Conservation (phyloP, 2,888 invertebrate genomes). For the Zygogramma bicolorata region DNA sequence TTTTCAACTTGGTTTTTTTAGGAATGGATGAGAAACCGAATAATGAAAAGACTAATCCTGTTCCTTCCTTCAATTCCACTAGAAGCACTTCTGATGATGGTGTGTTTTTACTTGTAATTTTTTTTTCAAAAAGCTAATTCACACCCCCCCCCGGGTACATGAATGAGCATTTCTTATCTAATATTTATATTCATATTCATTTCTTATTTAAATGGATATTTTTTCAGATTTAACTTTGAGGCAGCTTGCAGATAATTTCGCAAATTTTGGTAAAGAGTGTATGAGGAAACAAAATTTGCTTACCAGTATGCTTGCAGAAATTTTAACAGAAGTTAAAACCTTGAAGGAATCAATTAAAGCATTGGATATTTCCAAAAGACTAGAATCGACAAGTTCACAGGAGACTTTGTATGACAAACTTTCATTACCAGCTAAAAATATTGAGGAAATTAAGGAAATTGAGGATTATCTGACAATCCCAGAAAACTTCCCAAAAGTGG, state of each 20-base stretch:
- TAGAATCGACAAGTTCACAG: too few species aligned
- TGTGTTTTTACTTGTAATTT: too few species aligned
- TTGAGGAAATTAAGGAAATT: background rate
- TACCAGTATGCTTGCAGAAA: background rate
- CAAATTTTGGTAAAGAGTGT: background rate
- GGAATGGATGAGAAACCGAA: too few species aligned
- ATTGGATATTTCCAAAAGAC: background rate
- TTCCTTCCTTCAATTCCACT: too few species aligned
- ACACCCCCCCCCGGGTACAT: too few species aligned
- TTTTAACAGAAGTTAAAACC: background rate
- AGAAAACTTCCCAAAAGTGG: background rate
- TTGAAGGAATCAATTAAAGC: background rate
- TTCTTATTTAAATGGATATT: conserved; percentile 4
- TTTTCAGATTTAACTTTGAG: conserved; percentile 8
- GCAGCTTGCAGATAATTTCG: conserved; percentile 3
- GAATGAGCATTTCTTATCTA: too few species aligned
- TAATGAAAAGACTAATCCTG: too few species aligned
- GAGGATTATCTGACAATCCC: background rate
- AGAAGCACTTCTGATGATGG: too few species aligned
- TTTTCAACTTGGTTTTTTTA: too few species aligned
- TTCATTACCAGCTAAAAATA: background rate
- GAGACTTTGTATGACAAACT: background rate
- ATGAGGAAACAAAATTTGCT: conserved; percentile 11
- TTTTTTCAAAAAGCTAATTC: too few species aligned
- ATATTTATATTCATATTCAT: background rate